A percentile compares a stretch with the other conserved stretches of the same genome.
Conservation (phyloP, 2,797 vertebrate genomes). For the Enteromius unitaeniatus region DNA sequence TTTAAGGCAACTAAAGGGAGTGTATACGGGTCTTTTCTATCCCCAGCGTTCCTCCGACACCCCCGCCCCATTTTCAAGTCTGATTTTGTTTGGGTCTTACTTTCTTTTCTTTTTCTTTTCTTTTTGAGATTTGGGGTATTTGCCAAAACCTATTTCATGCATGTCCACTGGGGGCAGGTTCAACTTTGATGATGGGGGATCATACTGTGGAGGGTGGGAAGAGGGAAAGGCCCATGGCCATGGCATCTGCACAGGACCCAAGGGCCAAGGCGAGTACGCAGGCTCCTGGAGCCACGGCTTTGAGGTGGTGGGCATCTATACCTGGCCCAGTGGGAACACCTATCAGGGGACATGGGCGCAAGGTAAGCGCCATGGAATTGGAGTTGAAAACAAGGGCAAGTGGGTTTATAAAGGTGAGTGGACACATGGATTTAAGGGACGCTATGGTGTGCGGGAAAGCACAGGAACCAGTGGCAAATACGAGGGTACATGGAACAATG, state of each 20-base stretch:
- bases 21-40: not conserved
- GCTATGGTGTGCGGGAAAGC: constrained; percentile 95
- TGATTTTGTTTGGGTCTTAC: constrained; percentile 27
- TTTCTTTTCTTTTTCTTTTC: constrained; percentile 77
- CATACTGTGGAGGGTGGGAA: constrained; percentile 99
- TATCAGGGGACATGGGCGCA: constrained; percentile 99
- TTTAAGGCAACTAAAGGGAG: constrained; percentile 44
- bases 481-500: constrained; percentile 98
- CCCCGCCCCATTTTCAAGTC: constrained; percentile 2
- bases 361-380: constrained; percentile 97
- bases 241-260: constrained; percentile 98
- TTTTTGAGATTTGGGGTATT: constrained; percentile 86
- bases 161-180: constrained; percentile 99
- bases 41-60: constrained; percentile 13
- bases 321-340: constrained; percentile 99
- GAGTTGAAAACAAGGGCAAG: constrained; percentile 97
- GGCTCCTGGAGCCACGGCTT: constrained; percentile 98
- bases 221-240: constrained; percentile 99
- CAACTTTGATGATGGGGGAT: constrained; percentile 99
- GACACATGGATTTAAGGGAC: constrained; percentile 98
- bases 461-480: constrained; percentile 94
- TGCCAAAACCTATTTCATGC: constrained; percentile 98
- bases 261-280: constrained; percentile 98
- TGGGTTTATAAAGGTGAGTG: constrained; percentile 99
- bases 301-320: constrained; percentile 98